A percentile compares a stretch with the other conserved stretches of the same genome.
These are phyloP conservation scores for Phalacrocorax carbo DNA, from an alignment of 2,113 vertebrate genomes.

Conservation along the genomic window DNA sequence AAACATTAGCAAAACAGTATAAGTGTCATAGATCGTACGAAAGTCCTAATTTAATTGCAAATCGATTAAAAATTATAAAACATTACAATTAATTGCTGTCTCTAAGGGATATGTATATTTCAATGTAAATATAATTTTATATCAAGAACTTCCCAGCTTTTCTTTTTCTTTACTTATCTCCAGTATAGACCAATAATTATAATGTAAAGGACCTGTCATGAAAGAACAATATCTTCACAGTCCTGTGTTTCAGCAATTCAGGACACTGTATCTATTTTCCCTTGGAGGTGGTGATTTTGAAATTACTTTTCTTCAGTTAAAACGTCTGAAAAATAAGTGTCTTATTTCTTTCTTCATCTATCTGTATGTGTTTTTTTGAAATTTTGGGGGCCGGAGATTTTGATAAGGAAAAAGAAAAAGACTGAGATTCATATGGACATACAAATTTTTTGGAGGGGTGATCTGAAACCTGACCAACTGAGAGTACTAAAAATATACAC, in stretches of 20 bases:
- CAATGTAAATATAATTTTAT: background rate
- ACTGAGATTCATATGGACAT: background rate
- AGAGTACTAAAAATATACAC: background rate
- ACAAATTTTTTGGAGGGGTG: background rate
- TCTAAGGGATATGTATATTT: background rate
- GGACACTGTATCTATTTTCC: background rate
- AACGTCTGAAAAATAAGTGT: background rate
- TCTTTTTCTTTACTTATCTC: background rate
- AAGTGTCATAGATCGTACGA: background rate
- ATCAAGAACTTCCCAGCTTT: background rate
- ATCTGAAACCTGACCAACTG: conserved; percentile 8
- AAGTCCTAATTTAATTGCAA: background rate
- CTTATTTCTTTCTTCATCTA: background rate
- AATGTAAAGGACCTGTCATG: background rate
- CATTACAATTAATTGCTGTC: background rate
- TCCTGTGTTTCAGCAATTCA: background rate
- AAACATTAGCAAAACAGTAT: background rate
- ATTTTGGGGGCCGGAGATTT: background rate
- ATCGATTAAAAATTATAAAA: background rate
- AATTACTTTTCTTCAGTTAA: conserved; percentile 23
- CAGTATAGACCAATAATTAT: background rate
- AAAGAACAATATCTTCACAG: background rate
- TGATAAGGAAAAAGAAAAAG: conserved; percentile 59
- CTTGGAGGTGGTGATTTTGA: background rate
- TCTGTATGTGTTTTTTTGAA: background rate